Percentiles rank a stretch among this genome's conserved stretches.
Conservation (phyloP, 2,797 vertebrate species). For the Parauchenoglanis punctatus region DNA sequence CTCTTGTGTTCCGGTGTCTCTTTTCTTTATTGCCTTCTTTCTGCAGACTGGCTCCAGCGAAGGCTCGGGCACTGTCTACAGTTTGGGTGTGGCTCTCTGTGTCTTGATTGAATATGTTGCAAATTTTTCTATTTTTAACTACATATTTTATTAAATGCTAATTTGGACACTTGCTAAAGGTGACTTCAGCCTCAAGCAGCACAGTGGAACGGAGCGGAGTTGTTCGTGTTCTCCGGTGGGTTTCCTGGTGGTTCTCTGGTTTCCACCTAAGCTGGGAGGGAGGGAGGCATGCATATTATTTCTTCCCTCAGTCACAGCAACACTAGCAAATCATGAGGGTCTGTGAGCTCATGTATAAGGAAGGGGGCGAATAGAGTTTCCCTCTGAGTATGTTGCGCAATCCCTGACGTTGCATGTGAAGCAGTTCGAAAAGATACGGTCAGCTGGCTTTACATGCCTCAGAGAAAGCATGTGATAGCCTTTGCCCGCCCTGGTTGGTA, state of each 20-base stretch:
- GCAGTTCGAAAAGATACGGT: too few species aligned
- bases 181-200: constrained; percentile 51
- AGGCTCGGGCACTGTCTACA: constrained; percentile 34
- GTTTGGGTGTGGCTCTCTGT: constrained; percentile 50
- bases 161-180: constrained; percentile 61
- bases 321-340: neutral
- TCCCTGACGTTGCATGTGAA: neutral
- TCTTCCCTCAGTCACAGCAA: neutral
- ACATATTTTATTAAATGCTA: constrained; percentile 64
- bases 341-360: too few species aligned
- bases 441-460: too few species aligned
- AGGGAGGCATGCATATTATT: neutral
- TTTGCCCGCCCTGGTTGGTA: too few species aligned
- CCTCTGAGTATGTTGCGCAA: too few species aligned
- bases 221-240: too few species aligned
- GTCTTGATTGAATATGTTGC: constrained; percentile 33
- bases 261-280: neutral
- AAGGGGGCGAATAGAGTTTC: neutral
- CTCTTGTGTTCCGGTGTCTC: constrained; percentile 1
- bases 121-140: constrained; percentile 45
- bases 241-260: neutral
- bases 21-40: neutral
- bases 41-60: constrained; percentile 24
- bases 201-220: neutral
- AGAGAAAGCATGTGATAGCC: too few species aligned